Percentiles rank a stretch among this genome's conserved stretches.
These are phyloP conservation scores for Chrysogorgia sp. DNA, from an alignment of 92 coral and sea anemone genomes.

Conservation along the genomic window DNA sequence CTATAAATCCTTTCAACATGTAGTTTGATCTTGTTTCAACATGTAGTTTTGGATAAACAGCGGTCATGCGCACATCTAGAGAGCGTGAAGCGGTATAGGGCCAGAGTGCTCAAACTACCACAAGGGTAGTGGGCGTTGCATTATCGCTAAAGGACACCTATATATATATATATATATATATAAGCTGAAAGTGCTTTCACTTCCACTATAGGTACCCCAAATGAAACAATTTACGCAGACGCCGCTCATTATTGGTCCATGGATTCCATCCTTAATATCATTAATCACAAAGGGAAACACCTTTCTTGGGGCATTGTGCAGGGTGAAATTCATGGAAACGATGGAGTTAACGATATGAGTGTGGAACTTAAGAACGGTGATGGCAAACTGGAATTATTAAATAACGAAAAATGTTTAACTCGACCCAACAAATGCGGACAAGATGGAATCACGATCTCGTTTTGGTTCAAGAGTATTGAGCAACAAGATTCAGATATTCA, in stretches of 20 bases:
- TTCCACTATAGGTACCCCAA: neutral
- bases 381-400: constrained; percentile 22
- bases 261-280: constrained; percentile 21
- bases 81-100: no score
- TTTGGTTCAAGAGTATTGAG: constrained; percentile 25
- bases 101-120: no score
- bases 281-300: constrained; percentile 3
- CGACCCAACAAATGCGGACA: neutral
- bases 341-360: constrained; percentile 9
- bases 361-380: constrained; percentile 11
- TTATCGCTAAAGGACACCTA: no score
- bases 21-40: neutral
- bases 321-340: neutral
- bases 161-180: no score
- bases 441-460: neutral
- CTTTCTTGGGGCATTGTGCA: constrained; percentile 12
- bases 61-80: no score
- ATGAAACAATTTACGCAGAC: constrained; percentile 24
- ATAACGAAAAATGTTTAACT: neutral
- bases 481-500: neutral
- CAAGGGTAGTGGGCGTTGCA: no score
- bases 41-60: no score
- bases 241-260: constrained; percentile 27
- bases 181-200: neutral
- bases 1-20: no score